A percentile compares a stretch with the other conserved stretches of the same genome.
Conservation (phyloP, 2,113 vertebrate genomes). For the Dipodomys stephensi region DNA sequence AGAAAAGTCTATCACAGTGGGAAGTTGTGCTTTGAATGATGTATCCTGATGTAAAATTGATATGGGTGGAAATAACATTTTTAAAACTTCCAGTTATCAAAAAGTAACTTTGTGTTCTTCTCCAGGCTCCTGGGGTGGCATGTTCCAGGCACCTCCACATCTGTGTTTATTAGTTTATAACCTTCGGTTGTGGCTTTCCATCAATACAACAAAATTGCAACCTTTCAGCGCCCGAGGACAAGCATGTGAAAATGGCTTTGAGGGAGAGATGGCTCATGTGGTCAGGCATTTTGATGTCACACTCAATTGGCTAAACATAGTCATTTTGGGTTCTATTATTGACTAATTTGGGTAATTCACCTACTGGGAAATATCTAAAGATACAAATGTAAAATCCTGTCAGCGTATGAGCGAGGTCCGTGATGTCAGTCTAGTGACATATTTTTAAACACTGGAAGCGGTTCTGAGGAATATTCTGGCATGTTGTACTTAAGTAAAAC, state of each 20-base stretch:
- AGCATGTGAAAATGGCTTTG: not conserved
- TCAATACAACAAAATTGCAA: conserved; percentile 18
- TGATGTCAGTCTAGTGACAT: conserved; percentile 69
- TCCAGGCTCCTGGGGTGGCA: not conserved
- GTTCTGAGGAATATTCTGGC: conserved; percentile 45
- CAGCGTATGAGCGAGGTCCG: conserved; percentile 43
- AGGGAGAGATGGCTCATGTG: conserved; percentile 52
- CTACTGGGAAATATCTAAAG: conserved; percentile 75
- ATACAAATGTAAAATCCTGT: conserved; percentile 72
- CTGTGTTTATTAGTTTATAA: conserved; percentile 5
- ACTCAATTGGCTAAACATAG: conserved; percentile 77
- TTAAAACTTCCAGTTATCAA: not conserved
- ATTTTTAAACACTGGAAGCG: conserved; percentile 70
- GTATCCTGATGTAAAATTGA: conserved; percentile 36
- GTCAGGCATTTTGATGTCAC: conserved; percentile 67
- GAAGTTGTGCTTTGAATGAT: not conserved
- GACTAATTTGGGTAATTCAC: conserved; percentile 80
- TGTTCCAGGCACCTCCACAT: not conserved
- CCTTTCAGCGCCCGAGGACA: conserved; percentile 45
- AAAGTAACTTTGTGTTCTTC: not conserved
- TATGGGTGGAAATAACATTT: conserved; percentile 41
- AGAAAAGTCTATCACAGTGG: not conserved
- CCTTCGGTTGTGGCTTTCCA: not conserved
- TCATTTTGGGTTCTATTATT: conserved; percentile 68
- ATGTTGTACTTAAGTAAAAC: conserved; percentile 44